Conservation (phyloP, 2,113 vertebrate species). For the Megaceryle maxima region DNA sequence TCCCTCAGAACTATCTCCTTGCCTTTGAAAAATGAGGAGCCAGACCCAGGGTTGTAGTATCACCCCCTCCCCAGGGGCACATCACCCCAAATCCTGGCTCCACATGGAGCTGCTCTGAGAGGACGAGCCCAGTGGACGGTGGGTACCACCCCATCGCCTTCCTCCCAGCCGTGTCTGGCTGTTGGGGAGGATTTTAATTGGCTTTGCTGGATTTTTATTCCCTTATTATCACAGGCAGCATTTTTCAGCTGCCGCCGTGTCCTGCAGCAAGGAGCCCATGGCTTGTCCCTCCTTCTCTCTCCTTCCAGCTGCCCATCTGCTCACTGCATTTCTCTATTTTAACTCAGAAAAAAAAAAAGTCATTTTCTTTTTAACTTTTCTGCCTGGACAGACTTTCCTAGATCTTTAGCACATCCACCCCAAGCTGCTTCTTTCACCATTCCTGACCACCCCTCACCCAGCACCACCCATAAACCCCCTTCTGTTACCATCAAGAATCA, state of each 20-base stretch:
- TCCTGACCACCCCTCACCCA: background rate
- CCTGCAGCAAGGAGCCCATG: background rate
- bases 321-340: background rate
- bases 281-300: background rate
- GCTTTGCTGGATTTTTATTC: background rate
- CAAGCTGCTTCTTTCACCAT: background rate
- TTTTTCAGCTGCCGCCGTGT: background rate
- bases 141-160: background rate
- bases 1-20: background rate
- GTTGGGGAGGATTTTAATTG: background rate
- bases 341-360: background rate
- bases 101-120: rapidly evolving
- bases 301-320: background rate
- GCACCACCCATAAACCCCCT: no score
- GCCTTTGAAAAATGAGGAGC: background rate
- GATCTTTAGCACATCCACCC: rapidly evolving
- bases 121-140: rapidly evolving
- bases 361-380: background rate
- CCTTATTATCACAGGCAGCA: background rate
- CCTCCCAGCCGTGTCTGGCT: background rate
- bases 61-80: background rate
- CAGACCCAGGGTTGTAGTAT: background rate
- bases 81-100: background rate
- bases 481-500: background rate
- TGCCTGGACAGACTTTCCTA: rapidly evolving